A percentile compares a stretch with the other conserved stretches of the same genome.
phyloP scores from a whole-genome alignment of 2,888 invertebrate genomes.

The Apoda limacodes region DNA sequence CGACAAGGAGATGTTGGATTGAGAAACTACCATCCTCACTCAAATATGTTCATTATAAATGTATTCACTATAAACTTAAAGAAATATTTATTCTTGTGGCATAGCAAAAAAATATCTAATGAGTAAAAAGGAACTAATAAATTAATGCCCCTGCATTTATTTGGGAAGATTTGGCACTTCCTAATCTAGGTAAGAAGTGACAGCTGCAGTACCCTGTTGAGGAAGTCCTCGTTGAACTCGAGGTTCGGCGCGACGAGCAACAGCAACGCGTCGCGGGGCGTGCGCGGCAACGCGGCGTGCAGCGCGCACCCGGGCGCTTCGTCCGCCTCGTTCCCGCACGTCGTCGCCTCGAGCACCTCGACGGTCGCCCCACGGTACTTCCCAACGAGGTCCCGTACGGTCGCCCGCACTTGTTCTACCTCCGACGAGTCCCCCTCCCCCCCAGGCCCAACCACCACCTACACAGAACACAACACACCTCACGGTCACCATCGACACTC shows the following conservation, averaged over 20 bases:
- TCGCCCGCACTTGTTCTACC: slow-evolving; percentile 1
- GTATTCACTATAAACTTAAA: no score
- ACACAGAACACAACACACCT: no score
- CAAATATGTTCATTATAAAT: no score
- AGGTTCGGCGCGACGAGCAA: slow-evolving; percentile 75
- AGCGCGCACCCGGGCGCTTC: slow-evolving; percentile 72
- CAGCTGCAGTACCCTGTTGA: slow-evolving; percentile 94
- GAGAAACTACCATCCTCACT: no score
- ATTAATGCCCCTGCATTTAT: no score
- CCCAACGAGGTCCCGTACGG: slow-evolving; percentile 17
- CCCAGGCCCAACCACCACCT: slow-evolving; percentile 17
- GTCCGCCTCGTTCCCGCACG: slow-evolving; percentile 10
- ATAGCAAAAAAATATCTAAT: no score
- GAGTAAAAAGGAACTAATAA: no score
- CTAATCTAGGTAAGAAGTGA: no score
- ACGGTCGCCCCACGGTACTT: slow-evolving; percentile 9
- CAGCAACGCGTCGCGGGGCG: slow-evolving; percentile 79
- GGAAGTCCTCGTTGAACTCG: slow-evolving; percentile 83
- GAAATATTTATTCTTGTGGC: no score
- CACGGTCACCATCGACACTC: no score
- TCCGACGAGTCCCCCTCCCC: slow-evolving; percentile 4
- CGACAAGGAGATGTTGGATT: no score
- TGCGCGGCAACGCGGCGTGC: slow-evolving; percentile 76
- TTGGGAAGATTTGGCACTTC: no score
- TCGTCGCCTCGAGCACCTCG: slow-evolving; percentile 9